Percentiles rank a stretch among this genome's conserved stretches.
These are phyloP conservation scores for Microplitis manilae DNA, from an alignment of 2,888 invertebrate genomes.

Conservation along the genomic window DNA sequence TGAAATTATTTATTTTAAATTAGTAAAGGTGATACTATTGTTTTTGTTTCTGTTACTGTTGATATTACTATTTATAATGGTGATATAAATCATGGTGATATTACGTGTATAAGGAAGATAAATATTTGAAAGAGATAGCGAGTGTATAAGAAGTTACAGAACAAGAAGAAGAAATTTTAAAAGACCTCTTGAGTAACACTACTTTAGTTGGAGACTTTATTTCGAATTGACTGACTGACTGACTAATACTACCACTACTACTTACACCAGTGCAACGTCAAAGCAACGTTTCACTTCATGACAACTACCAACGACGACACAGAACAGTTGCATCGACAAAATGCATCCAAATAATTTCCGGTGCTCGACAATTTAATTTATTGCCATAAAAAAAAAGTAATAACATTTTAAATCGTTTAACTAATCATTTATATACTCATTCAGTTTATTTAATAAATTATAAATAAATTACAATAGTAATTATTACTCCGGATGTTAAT, in stretches of 20 bases:
- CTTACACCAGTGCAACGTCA: not conserved
- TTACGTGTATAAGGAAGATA: not conserved
- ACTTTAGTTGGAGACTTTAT: not conserved
- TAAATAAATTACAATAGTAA: not conserved
- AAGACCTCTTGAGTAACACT: not conserved
- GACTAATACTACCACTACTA: not conserved
- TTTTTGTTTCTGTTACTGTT: not conserved
- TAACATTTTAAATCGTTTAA: not conserved
- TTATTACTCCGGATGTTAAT: not conserved
- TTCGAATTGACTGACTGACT: not conserved
- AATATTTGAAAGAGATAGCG: not conserved
- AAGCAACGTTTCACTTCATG: conserved; percentile 1
- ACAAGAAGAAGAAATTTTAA: not conserved
- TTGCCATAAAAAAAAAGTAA: not conserved
- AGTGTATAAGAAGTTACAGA: not conserved
- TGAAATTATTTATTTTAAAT: too few relatives aligned
- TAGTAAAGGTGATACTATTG: not conserved
- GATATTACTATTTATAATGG: not conserved
- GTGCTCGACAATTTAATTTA: not conserved
- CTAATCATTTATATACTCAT: not conserved
- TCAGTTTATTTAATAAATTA: not conserved
- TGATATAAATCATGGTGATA: not conserved
- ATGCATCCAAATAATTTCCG: not conserved
- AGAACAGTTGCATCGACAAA: not conserved
- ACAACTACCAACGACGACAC: not conserved